Percentiles rank a stretch among this genome's conserved stretches.
Evolutionary conservation across 37 sponge, comb jelly and placozoan genomes (phyloP).

Genomic region (Bolinopsis microptera): DNA sequence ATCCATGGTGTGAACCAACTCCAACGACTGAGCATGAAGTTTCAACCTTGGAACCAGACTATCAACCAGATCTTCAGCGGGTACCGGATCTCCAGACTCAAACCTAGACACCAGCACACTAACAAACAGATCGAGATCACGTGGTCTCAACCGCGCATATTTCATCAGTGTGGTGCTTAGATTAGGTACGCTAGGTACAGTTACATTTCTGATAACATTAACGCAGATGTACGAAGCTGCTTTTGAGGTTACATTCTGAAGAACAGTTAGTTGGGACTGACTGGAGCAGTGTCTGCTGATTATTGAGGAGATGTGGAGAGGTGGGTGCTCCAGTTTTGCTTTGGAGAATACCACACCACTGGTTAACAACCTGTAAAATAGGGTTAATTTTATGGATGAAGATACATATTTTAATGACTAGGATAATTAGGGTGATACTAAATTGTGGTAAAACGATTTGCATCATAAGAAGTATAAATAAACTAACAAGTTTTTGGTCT

Average conservation of each 20-base stretch:
- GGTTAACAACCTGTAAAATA: background rate
- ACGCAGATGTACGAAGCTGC: background rate
- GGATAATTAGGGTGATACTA: too few species aligned
- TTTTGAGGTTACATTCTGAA: background rate
- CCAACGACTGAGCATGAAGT: background rate
- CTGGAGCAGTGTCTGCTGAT: conserved; percentile 63
- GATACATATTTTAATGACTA: too few species aligned
- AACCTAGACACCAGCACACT: background rate
- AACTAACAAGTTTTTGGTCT: too few species aligned
- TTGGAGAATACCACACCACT: background rate
- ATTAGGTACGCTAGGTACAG: background rate
- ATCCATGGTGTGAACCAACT: conserved; percentile 5
- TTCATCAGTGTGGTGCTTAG: background rate
- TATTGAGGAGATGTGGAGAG: conserved; percentile 6
- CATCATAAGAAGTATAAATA: too few species aligned
- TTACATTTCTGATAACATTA: conserved; percentile 17
- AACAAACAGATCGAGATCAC: background rate
- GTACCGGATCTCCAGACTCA: background rate
- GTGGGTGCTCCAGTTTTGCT: background rate
- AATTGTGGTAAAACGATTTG: too few species aligned
- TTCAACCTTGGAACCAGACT: background rate
- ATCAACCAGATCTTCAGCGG: conserved; percentile 2
- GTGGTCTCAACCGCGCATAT: background rate
- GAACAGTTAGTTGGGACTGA: background rate
- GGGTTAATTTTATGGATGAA: too few species aligned